phyloP scores from a whole-genome alignment of 35 echinoderm and acorn worm genomes.

The Holothuria glaberrima region DNA sequence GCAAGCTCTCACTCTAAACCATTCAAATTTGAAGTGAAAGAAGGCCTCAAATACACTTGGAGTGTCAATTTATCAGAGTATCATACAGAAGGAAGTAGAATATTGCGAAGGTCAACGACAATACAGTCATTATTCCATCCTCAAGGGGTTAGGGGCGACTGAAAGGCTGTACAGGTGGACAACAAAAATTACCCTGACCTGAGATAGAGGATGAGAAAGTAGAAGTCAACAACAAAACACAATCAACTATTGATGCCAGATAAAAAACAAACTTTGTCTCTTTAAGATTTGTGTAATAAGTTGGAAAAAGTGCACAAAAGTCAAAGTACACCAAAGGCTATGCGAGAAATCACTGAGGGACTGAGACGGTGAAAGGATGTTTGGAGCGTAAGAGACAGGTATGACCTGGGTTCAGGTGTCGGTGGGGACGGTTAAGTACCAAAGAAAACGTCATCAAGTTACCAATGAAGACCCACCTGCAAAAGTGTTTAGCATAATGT shows the following conservation, averaged over 20 bases:
- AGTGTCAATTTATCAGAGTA: conserved; percentile 47
- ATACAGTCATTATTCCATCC: conserved; percentile 47
- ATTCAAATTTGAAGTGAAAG: conserved; percentile 21
- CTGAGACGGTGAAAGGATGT: too few species aligned
- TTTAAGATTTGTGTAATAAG: too few species aligned
- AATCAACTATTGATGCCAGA: too few species aligned
- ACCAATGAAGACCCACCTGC: background rate
- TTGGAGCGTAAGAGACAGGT: too few species aligned
- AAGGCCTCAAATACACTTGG: conserved; percentile 47
- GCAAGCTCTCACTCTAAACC: conserved; percentile 24
- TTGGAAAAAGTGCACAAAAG: too few species aligned
- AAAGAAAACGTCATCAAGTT: background rate
- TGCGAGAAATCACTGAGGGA: too few species aligned
- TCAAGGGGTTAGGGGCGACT: conserved; percentile 14
- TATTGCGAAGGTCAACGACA: conserved; percentile 43
- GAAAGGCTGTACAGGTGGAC: conserved; percentile 17
- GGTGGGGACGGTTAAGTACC: too few species aligned
- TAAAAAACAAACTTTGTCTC: too few species aligned
- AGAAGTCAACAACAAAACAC: background rate
- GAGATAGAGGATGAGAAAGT: conserved; percentile 15
- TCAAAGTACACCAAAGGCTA: too few species aligned
- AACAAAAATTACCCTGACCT: too few species aligned
- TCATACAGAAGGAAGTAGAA: conserved; percentile 25
- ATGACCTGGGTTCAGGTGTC: too few species aligned
- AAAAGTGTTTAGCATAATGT: background rate